Conservation (phyloP, 2,113 vertebrate genomes). For the Aptenodytes forsteri region DNA sequence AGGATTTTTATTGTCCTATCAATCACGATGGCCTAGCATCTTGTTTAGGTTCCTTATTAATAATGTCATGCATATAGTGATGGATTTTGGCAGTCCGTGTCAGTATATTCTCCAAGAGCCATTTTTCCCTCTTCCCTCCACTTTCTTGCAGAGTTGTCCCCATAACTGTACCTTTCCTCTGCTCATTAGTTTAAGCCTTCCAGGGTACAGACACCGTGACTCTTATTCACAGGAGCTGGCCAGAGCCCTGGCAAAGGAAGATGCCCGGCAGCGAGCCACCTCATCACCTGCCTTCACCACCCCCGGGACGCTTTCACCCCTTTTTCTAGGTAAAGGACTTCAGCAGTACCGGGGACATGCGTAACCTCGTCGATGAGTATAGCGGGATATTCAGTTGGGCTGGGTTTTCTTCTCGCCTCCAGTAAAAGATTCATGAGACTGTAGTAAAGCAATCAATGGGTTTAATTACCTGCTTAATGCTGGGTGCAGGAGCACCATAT, state of each 20-base stretch:
- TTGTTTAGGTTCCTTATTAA: background rate
- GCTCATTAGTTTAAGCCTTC: too few species aligned
- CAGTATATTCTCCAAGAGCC: background rate
- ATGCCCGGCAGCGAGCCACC: rapidly evolving
- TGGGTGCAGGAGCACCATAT: background rate
- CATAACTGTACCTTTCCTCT: background rate
- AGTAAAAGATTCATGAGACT: background rate
- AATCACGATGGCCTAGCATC: background rate
- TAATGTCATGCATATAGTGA: background rate
- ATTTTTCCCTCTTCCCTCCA: background rate
- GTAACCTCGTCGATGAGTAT: rapidly evolving
- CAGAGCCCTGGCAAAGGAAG: background rate
- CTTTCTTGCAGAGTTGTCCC: background rate
- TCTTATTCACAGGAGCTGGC: background rate
- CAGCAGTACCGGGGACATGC: background rate
- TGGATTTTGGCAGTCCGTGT: background rate
- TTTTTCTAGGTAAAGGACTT: too few species aligned
- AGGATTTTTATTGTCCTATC: conserved; percentile 2
- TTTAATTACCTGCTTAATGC: background rate
- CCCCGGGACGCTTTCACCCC: rapidly evolving
- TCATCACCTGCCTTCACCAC: rapidly evolving
- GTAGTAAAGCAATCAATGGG: background rate
- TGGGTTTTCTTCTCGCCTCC: background rate
- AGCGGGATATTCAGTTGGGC: background rate
- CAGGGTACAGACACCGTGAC: background rate